A percentile compares a stretch with the other conserved stretches of the same genome.
Evolutionary conservation across 2,888 invertebrate genomes (phyloP).

Genomic region (Cantharis rustica): DNA sequence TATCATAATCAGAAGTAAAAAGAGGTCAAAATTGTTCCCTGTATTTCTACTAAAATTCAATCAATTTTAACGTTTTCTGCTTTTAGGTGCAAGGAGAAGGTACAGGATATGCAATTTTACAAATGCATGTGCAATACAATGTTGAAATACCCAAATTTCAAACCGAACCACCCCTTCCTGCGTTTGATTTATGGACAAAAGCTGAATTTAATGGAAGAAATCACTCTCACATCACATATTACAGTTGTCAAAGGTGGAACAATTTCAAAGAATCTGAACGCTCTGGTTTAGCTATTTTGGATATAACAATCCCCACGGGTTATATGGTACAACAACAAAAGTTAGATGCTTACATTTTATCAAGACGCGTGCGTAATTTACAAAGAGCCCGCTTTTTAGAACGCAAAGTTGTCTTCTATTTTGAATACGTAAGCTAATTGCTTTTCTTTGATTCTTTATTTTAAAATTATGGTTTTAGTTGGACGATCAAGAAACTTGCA

Average conservation of each 20-base stretch:
- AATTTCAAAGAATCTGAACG: constrained; percentile 76
- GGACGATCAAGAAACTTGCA: constrained; percentile 82
- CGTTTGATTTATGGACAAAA: constrained; percentile 79
- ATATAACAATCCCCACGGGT: constrained; percentile 87
- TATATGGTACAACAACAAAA: constrained; percentile 91
- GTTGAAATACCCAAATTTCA: constrained; percentile 84
- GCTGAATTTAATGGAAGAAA: constrained; percentile 86
- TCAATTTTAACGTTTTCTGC: background rate
- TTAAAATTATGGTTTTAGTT: constrained; percentile 61
- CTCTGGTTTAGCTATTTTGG: constrained; percentile 87
- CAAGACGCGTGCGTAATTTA: constrained; percentile 77
- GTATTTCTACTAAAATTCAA: too few species aligned
- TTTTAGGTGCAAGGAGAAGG: constrained; percentile 80
- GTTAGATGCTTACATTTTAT: constrained; percentile 82
- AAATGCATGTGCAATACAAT: constrained; percentile 92
- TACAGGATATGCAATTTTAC: constrained; percentile 91
- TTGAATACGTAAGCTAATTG: constrained; percentile 78
- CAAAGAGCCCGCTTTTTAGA: constrained; percentile 83
- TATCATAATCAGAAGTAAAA: too few species aligned
- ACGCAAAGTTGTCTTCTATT: constrained; percentile 88
- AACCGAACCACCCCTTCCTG: constrained; percentile 77
- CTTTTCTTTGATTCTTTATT: background rate
- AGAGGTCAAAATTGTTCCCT: too few species aligned
- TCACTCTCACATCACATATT: constrained; percentile 89
- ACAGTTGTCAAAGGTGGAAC: constrained; percentile 82